Base-by-base conservation (phyloP, 2,113 vertebrate genomes). In the Phaethornis superciliosus region DNA sequence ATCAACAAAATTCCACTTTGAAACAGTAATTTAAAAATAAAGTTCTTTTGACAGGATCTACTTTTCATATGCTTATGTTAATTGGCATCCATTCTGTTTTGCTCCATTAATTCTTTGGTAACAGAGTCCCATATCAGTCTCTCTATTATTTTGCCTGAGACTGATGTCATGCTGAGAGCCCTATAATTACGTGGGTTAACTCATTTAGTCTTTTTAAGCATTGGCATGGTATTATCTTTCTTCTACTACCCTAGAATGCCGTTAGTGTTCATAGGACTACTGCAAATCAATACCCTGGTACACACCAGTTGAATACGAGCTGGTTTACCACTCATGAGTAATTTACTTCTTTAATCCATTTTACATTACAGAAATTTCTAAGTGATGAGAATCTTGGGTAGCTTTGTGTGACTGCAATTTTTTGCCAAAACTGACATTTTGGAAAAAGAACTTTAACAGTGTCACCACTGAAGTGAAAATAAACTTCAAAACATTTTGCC, bases 141-240 rank as follows among this genome's bases (percentile, higher is more conserved):
- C 58, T 89, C 52, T 79, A 26, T 52, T 89, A 75, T 95, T 92
- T 93, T 76, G 58, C 23, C 46, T 80, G 44, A 35, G 70, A 93
- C 92, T 2, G 0, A 71, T 94, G 80, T 92, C 52, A 64, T 60
- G 64, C 49, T 87, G 89, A 92, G 81, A 94, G n/a, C n/a, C 54
- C 70, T 72, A n/a, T 87, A 95, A 89, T 94, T 94, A 95, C 35
- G 35, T 85, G 87, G 70, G 58, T 91, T 91, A 58, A 46, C 40
- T 89, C 58, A 72, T 93, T 81, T 76, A 89, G 62, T 24, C 40
- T 79, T 84, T 85, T 89, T 85, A 89, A 81, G 24, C 56, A 81
- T 7, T 93, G 67, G 26, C 27, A 78, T 16, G 40, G 44, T 89
- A 68, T 93, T 93, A 52, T 68, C 81, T 85, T 91, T 94, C 77